Evolutionary conservation across 1,140 invertebrate genomes (phyloP), one percentile per base, ranked within the genome.

Genomic region (Sweltsa coloradensis): DNA sequence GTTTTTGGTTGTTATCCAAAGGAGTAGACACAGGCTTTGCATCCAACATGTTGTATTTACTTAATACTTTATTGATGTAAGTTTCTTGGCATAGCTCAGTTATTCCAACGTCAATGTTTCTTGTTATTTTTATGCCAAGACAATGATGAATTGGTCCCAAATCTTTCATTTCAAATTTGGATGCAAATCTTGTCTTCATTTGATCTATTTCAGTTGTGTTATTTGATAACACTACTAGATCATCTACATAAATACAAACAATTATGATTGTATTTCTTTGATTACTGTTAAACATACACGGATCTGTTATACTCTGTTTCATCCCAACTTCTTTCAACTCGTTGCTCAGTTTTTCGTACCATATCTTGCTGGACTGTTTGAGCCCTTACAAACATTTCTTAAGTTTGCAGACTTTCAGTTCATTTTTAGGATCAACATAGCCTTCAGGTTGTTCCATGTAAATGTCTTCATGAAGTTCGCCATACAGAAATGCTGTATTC

Each of bases 401-500:
- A 22, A 53, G 31, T 27, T 24, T 31, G 21, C 51, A 51, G 4
- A 53, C 34, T 34, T 51, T 18, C 26, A 40, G 29, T 41, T 24
- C 25, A 22, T 24, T 42, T 14, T 42, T n/a, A n/a, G n/a, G n/a
- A n/a, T n/a, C n/a, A n/a, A n/a, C 23, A 4, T 22, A 57, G 4
- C 39, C 21, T 31, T 49, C 24, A 3, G 53, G 51, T 27, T 53
- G 51, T 9, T 16, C 2, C 40, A 54, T 51, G 27, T 50, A 51
- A 2, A 64, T 45, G 26, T 53, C 51, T 52, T 64, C 61, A 34
- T 61, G 47, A 26, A 63, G 51, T 7, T 57, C 19, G 3, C 58
- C 57, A n/a, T 63, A 40, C 2, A 63, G 47, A 40, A 63, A 62
- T 6, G 61, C 62, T 2, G 53, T 55, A 44, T 53, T 57, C 14